A percentile compares a stretch with the other conserved stretches of the same genome.
These are phyloP conservation scores for Cervus canadensis DNA, from an alignment of 2,113 vertebrate species.

Conservation along the genomic window DNA sequence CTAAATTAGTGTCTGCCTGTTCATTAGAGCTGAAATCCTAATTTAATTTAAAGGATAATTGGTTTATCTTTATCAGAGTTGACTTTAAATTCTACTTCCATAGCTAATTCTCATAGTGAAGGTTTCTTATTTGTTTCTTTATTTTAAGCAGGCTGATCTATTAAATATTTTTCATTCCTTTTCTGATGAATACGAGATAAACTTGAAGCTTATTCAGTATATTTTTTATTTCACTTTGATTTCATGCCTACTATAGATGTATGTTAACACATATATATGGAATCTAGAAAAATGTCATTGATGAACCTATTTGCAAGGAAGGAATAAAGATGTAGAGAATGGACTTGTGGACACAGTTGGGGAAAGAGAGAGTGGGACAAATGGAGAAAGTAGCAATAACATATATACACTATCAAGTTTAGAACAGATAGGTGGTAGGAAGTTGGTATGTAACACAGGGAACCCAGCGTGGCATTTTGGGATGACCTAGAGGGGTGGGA, in stretches of 20 bases:
- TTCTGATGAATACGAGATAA: slow-evolving; percentile 50
- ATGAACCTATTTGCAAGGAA: neutral
- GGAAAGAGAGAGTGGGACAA: neutral
- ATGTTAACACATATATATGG: neutral
- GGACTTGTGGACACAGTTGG: neutral
- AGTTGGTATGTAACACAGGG: neutral
- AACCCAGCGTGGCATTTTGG: neutral
- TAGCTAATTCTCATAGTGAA: slow-evolving; percentile 36
- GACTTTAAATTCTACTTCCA: slow-evolving; percentile 66
- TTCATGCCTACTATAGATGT: neutral
- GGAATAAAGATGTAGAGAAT: neutral
- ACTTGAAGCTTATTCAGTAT: slow-evolving; percentile 62
- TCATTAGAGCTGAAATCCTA: neutral
- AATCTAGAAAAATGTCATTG: neutral
- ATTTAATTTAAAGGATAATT: slow-evolving; percentile 60
- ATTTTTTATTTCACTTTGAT: slow-evolving; percentile 24
- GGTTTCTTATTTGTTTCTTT: slow-evolving; percentile 65
- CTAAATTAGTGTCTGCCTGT: neutral
- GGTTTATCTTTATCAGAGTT: slow-evolving; percentile 54
- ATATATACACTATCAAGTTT: neutral
- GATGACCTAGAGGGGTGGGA: neutral
- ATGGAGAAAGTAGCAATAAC: neutral
- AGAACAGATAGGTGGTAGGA: neutral
- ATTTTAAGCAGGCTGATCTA: slow-evolving; percentile 56
- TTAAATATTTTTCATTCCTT: slow-evolving; percentile 67